These are phyloP conservation scores for Grallaria varia DNA, from an alignment of 2,113 vertebrate species.

Conservation along the genomic window DNA sequence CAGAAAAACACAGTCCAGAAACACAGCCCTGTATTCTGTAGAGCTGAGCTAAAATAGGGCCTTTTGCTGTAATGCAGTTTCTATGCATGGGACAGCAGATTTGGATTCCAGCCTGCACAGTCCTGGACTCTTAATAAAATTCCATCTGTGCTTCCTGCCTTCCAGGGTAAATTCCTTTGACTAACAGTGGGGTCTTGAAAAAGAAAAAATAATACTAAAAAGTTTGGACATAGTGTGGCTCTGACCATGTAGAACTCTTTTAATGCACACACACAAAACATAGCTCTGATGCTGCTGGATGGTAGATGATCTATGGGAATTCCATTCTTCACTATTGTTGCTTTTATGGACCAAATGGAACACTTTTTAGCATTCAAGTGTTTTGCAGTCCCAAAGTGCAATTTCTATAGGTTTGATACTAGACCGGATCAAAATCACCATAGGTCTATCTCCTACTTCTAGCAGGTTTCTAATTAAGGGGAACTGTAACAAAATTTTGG, in stretches of 20 bases:
- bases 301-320: not conserved
- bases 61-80: not conserved
- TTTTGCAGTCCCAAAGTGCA: not conserved
- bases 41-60: not conserved
- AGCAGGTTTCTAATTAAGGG: not conserved
- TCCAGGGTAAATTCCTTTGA: not conserved
- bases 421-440: not conserved
- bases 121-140: constrained; percentile 31
- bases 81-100: not conserved
- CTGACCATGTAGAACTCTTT: not conserved
- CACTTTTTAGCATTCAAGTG: not conserved
- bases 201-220: not conserved
- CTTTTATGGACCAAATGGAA: not conserved
- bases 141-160: constrained; percentile 52
- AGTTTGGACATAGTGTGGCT: not conserved
- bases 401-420: not conserved
- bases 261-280: not conserved
- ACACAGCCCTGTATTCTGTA: not conserved
- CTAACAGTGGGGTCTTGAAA: constrained; percentile 20
- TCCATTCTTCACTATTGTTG: not conserved
- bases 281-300: not conserved
- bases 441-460: not conserved
- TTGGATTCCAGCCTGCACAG: not conserved
- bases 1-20: not conserved
- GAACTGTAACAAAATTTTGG: not conserved